Evolutionary conservation across 2,888 invertebrate species (phyloP), one percentile per base, ranked within the genome.

Genomic region (Drosophila atripex): DNA sequence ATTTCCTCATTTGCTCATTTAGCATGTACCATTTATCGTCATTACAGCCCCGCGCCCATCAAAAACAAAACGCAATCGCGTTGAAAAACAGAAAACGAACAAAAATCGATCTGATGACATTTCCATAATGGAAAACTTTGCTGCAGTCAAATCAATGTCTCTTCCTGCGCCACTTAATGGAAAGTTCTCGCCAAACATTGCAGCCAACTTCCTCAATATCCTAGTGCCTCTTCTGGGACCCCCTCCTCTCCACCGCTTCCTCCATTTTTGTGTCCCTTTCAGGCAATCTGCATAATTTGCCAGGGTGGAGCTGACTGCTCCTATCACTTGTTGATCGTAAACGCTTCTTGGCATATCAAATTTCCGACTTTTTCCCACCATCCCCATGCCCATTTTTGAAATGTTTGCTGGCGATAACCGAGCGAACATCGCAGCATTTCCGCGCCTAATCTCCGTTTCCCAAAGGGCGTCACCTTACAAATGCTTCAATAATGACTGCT

Each of bases 221-320:
- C 70, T 55, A 38, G 68, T 32, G 30, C 14, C 14, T 21, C 57
- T 28, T 9, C 18, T 16, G 9, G 5, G n/a, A n/a, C n/a, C n/a
- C 12, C 4, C 32, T 18, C 3, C 1, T n/a, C 16, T 18, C 28
- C 12, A 12, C 8, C 21, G 9, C 9, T 12, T 18, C 30, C 11
- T 6, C 4, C 9, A 28, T 28, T 28, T 28, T 9, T 28, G 21
- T 18, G 18, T 18, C 30, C 35, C 66, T 45, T 23, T 45, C 53
- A 50, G 72, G 49, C 69, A 84, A 80, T 84, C 80, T 77, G 55
- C 86, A 80, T 80, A 80, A 86, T 80, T 80, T 84, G 85, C 53
- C 70, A 74, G n/a, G n/a, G 60, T 8, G 51, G 52, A 58, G 52
- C 51, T 49, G 53, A 58, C 59, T 47, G 46, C 46, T 35, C 56